phyloP scores from a whole-genome alignment of 2,888 invertebrate species.

The Eupithecia pulchellata region DNA sequence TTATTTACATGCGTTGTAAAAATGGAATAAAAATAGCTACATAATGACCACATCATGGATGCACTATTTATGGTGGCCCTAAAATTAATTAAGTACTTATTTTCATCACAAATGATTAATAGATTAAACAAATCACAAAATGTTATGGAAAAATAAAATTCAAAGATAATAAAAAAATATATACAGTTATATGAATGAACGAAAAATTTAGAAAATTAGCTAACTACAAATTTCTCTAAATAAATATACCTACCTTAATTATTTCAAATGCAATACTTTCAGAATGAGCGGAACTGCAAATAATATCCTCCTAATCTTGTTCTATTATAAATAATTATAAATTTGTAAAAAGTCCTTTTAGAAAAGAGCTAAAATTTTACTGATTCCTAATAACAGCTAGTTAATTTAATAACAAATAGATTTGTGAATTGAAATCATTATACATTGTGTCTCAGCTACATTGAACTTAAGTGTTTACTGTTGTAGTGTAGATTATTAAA shows the following conservation, averaged over 20 bases:
- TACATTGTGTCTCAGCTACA: not conserved
- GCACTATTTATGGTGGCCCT: conserved; percentile 52
- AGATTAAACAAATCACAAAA: conserved; percentile 59
- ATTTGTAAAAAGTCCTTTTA: conserved; percentile 20
- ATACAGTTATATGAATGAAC: conserved; percentile 4
- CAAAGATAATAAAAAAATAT: not conserved
- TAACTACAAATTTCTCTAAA: conserved; percentile 70
- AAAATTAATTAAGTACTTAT: conserved; percentile 71
- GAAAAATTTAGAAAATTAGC: conserved; percentile 69
- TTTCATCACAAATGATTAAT: conserved; percentile 48
- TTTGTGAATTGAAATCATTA: not conserved
- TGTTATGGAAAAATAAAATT: conserved; percentile 51
- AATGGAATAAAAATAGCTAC: conserved; percentile 56
- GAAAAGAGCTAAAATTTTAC: conserved; percentile 6
- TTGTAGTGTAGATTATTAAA: not conserved
- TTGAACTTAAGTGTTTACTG: not conserved
- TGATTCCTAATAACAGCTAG: conserved; percentile 18
- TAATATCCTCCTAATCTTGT: not conserved
- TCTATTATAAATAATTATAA: conserved; percentile 23
- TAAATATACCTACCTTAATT: conserved; percentile 38
- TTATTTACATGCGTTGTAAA: conserved; percentile 71
- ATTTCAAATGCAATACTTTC: conserved; percentile 34
- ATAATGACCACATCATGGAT: conserved; percentile 54
- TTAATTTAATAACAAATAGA: conserved; percentile 8
- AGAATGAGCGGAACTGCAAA: conserved; percentile 28